Evolutionary conservation across 2,888 invertebrate species (phyloP).

Genomic region (Pollenia griseotomentosa): DNA sequence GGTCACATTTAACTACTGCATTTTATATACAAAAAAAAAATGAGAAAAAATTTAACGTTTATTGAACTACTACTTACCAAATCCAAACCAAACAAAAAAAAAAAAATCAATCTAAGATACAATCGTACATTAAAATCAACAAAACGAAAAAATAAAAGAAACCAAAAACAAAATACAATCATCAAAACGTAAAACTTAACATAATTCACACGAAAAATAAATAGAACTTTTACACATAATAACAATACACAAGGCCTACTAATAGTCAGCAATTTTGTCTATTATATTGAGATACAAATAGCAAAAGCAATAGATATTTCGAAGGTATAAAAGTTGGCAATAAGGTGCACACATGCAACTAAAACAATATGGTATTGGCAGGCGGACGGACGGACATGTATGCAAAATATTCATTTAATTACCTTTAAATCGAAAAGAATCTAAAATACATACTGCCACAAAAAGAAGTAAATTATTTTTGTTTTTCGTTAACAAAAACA

Average conservation of each 20-base stretch:
- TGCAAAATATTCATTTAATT: constrained; percentile 73
- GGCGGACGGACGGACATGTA: constrained; percentile 25
- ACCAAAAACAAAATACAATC: constrained; percentile 30
- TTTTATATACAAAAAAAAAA: constrained; percentile 14
- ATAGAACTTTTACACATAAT: constrained; percentile 72
- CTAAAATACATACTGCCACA: constrained; percentile 60
- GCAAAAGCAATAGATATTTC: constrained; percentile 16
- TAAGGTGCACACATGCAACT: constrained; percentile 23
- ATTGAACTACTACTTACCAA: constrained; percentile 43
- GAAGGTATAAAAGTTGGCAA: constrained; percentile 33
- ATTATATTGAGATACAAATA: constrained; percentile 42
- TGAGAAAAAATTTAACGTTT: constrained; percentile 45
- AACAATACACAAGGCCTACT: constrained; percentile 66
- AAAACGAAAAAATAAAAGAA: background rate
- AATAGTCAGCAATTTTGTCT: constrained; percentile 66
- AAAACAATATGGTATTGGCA: background rate
- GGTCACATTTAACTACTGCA: constrained; percentile 59
- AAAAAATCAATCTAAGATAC: constrained; percentile 41
- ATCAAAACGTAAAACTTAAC: constrained; percentile 51
- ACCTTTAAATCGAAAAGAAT: constrained; percentile 71
- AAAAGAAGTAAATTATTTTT: constrained; percentile 65
- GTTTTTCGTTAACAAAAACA: constrained; percentile 5
- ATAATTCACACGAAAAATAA: constrained; percentile 73
- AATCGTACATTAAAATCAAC: constrained; percentile 51
- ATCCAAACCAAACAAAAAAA: constrained; percentile 18